phyloP scores from a whole-genome alignment of 1,140 invertebrate species.

The Charaxes varanes region DNA sequence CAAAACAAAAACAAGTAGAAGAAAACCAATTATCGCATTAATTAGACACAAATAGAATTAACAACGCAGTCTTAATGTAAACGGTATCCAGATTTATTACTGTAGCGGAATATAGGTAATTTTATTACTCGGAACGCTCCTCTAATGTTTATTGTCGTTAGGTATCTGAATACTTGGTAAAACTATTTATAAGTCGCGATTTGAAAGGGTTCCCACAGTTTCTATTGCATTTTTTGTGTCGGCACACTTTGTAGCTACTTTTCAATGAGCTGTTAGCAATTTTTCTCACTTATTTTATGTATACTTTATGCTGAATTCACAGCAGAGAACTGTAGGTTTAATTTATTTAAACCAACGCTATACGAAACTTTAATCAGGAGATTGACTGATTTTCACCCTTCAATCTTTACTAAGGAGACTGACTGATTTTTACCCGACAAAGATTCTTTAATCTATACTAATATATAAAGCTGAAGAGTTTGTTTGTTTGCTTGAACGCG shows the following conservation, averaged over 20 bases:
- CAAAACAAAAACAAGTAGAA: no score
- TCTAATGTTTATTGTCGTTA: conserved; percentile 18
- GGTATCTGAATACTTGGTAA: conserved; percentile 11
- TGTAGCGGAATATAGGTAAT: conserved; percentile 18
- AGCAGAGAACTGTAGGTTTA: no score
- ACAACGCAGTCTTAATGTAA: conserved; percentile 3
- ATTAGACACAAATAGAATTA: no score
- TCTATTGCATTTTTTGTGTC: conserved; percentile 15
- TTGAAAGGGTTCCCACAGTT: conserved; percentile 19
- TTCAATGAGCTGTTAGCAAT: conserved; percentile 17
- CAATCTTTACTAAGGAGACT: no score
- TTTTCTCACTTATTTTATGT: conserved; percentile 16
- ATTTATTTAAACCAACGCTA: no score
- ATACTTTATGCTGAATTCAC: conserved; percentile 7
- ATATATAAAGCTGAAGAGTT: no score
- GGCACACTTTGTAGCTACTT: conserved; percentile 14
- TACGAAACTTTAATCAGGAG: no score
- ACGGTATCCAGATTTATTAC: conserved; percentile 7
- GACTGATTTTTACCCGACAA: no score
- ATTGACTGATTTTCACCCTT: no score
- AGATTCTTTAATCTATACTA: no score
- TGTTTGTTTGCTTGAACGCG: no score
- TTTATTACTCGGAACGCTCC: conserved; percentile 19
- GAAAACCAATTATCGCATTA: no score
- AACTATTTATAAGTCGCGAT: conserved; percentile 20